Conservation (phyloP, 1,140 invertebrate genomes). For the Bacillus rossius region DNA sequence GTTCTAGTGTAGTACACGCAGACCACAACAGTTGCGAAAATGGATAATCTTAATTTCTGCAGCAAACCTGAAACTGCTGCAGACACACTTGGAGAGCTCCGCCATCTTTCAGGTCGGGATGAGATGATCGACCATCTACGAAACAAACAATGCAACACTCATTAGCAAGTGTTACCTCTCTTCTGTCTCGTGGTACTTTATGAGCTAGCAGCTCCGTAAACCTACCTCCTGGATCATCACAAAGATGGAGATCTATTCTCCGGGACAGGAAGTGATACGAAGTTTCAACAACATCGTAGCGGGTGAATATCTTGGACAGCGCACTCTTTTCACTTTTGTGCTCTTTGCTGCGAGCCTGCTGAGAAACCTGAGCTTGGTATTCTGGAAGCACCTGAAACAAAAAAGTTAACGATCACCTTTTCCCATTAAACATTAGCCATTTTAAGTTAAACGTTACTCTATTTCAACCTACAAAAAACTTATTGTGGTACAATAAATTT, state of each 20-base stretch:
- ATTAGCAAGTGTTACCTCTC: no score
- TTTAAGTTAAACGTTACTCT: no score
- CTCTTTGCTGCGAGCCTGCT: slow-evolving; percentile 48
- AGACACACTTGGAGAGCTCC: slow-evolving; percentile 93
- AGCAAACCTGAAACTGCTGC: slow-evolving; percentile 62
- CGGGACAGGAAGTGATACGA: slow-evolving; percentile 57
- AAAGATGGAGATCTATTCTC: slow-evolving; percentile 78
- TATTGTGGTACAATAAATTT: no score
- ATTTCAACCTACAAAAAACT: no score
- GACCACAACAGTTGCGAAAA: no score
- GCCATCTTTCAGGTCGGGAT: slow-evolving; percentile 80
- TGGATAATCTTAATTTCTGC: no score
- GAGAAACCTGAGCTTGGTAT: slow-evolving; percentile 69
- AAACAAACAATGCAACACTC: no score
- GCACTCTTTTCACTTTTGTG: slow-evolving; percentile 38
- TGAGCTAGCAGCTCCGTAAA: neutral
- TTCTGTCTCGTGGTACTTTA: no score
- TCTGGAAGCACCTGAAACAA: slow-evolving; percentile 62
- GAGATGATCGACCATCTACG: slow-evolving; percentile 70
- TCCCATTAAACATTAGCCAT: no score
- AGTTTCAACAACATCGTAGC: slow-evolving; percentile 74
- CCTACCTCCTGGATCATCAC: slow-evolving; percentile 88
- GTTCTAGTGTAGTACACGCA: no score
- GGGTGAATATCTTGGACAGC: slow-evolving; percentile 68
- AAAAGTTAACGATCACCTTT: slow-evolving; percentile 17